A percentile compares a stretch with the other conserved stretches of the same genome.
phyloP scores from a whole-genome alignment of 2,113 vertebrate species.

The Amblyornis subalaris region DNA sequence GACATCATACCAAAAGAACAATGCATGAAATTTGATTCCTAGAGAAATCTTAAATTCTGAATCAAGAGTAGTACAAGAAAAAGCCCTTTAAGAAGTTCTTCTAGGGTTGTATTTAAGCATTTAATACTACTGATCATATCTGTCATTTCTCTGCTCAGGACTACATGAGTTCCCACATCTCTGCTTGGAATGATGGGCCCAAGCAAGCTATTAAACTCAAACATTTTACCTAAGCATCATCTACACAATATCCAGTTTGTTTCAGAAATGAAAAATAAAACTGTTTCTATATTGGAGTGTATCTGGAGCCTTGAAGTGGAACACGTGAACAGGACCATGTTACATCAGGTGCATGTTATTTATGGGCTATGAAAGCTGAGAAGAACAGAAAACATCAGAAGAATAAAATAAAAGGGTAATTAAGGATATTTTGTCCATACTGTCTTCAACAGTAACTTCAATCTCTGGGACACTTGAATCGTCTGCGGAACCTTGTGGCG shows the following conservation, averaged over 20 bases:
- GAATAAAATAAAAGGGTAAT: background rate
- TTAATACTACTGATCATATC: background rate
- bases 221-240: background rate
- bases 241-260: background rate
- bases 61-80: background rate
- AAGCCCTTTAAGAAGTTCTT: background rate
- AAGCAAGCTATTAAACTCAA: background rate
- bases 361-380: background rate
- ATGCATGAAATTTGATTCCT: background rate
- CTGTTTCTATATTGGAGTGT: background rate
- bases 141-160: background rate
- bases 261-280: background rate
- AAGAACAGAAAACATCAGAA: background rate
- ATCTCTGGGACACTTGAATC: slow-evolving; percentile 66
- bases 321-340: background rate
- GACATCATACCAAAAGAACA: background rate
- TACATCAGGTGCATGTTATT: background rate
- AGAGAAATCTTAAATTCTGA: background rate
- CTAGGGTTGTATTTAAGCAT: background rate
- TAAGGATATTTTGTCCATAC: slow-evolving; percentile 40
- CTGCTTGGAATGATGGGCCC: background rate
- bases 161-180: background rate
- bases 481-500: slow-evolving; percentile 45
- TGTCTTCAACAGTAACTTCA: slow-evolving; percentile 73
- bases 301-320: background rate